phyloP scores from a whole-genome alignment of 2,113 vertebrate species.

The Catharus fuscescens region DNA sequence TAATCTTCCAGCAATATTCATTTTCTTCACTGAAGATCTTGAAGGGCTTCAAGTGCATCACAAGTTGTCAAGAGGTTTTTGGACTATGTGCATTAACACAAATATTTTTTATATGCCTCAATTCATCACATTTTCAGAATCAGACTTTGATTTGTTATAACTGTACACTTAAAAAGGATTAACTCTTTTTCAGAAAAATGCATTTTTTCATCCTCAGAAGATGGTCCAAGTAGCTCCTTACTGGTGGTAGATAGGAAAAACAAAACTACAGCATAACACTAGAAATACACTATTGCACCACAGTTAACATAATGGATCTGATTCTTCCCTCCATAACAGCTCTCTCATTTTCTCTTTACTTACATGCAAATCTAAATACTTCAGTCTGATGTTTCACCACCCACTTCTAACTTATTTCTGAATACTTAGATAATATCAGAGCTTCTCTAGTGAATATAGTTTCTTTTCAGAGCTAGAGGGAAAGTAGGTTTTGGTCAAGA shows the following conservation, averaged over 20 bases:
- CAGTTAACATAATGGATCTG: background rate
- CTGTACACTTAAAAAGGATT: background rate
- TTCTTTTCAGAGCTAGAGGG: slow-evolving; percentile 31
- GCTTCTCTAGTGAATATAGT: background rate
- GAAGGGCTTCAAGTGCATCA: background rate
- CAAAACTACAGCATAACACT: background rate
- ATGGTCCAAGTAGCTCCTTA: background rate
- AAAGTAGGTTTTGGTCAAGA: slow-evolving; percentile 29
- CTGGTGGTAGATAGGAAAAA: background rate
- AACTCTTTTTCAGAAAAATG: background rate
- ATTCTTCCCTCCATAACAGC: background rate
- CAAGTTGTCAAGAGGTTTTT: background rate
- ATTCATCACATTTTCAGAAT: background rate
- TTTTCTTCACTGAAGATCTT: background rate
- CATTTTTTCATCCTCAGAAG: background rate
- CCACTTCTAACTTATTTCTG: background rate
- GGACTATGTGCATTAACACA: background rate
- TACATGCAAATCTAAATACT: background rate
- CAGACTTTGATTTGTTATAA: background rate
- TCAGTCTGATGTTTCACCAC: slow-evolving; percentile 15
- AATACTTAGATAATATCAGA: slow-evolving; percentile 51
- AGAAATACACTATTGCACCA: background rate
- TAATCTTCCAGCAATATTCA: background rate
- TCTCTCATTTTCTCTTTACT: background rate
- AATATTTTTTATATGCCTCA: background rate